A percentile compares a stretch with the other conserved stretches of the same genome.
phyloP scores from a whole-genome alignment of 2,888 invertebrate genomes.

The Tetranychus piercei region DNA sequence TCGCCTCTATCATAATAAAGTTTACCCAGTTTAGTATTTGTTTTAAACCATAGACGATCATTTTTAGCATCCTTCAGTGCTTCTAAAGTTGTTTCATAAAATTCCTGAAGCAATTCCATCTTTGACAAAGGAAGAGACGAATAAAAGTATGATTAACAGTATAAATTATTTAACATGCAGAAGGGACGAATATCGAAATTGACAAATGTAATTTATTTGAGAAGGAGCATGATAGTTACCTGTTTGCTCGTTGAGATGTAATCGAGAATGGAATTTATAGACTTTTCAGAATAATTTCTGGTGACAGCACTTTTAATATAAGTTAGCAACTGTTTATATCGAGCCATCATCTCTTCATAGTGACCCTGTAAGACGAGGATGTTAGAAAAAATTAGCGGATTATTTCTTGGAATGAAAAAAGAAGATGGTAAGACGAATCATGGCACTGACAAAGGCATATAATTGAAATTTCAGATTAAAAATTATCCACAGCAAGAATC shows the following conservation, averaged over 20 bases:
- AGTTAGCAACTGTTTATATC: slow-evolving; percentile 85
- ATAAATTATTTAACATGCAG: background rate
- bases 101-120: slow-evolving; percentile 94
- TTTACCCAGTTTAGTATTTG: slow-evolving; percentile 95
- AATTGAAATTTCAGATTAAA: background rate
- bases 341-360: slow-evolving; percentile 81
- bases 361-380: slow-evolving; percentile 44
- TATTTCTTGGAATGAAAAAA: background rate
- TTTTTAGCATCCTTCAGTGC: slow-evolving; percentile 94
- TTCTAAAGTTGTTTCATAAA: slow-evolving; percentile 88
- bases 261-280: slow-evolving; percentile 95
- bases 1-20: slow-evolving; percentile 81
- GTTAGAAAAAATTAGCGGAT: slow-evolving; percentile 28
- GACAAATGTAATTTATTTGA: background rate
- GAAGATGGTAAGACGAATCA: slow-evolving; percentile 4
- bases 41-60: slow-evolving; percentile 98
- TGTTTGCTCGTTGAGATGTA: slow-evolving; percentile 98
- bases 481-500: background rate
- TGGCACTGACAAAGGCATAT: background rate
- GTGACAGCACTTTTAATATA: slow-evolving; percentile 99
- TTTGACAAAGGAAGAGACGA: slow-evolving; percentile 32
- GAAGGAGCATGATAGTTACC: slow-evolving; percentile 37
- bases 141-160: slow-evolving; percentile 9
- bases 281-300: slow-evolving; percentile 96
- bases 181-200: background rate